A percentile compares a stretch with the other conserved stretches of the same genome.
phyloP scores from a whole-genome alignment of 2,113 vertebrate species.

The Helogale parvula region DNA sequence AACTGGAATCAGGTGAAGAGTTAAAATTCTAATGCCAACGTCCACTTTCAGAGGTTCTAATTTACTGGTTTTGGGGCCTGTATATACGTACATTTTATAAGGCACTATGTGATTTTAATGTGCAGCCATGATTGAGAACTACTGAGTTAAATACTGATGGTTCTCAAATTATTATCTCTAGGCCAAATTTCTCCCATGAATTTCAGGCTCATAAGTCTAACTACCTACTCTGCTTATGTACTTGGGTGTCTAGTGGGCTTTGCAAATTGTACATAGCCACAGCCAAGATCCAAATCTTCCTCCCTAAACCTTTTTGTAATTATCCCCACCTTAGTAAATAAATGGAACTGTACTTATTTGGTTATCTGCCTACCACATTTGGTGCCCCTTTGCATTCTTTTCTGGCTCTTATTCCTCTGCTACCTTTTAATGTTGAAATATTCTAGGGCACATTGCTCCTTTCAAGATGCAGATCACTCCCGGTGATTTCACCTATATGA shows the following conservation, averaged over 20 bases:
- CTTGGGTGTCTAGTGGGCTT: not conserved
- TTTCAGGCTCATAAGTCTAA: not conserved
- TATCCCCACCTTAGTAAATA: not conserved
- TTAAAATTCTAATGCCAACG: not conserved
- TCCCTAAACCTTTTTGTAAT: not conserved
- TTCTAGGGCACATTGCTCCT: not conserved
- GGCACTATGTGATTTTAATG: not conserved
- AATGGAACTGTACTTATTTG: not conserved
- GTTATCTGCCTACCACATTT: not conserved
- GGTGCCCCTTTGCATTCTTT: not conserved
- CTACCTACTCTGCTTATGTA: not conserved
- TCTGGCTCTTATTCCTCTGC: not conserved
- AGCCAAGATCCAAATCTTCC: not conserved
- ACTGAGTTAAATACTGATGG: constrained; percentile 20
- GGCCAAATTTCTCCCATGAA: not conserved
- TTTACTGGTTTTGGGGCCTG: not conserved
- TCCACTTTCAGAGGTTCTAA: constrained; percentile 13
- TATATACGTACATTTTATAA: not conserved
- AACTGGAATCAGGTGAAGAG: constrained; percentile 4
- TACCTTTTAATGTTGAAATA: not conserved
- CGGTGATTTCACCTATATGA: not conserved
- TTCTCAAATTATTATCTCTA: not conserved
- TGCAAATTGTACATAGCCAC: not conserved
- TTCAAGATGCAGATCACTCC: not conserved
- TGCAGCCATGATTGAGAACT: not conserved